A percentile compares a stretch with the other conserved stretches of the same genome.
Evolutionary conservation across 2,113 vertebrate genomes (phyloP).

Genomic region (Phalacrocorax pelagicus): DNA sequence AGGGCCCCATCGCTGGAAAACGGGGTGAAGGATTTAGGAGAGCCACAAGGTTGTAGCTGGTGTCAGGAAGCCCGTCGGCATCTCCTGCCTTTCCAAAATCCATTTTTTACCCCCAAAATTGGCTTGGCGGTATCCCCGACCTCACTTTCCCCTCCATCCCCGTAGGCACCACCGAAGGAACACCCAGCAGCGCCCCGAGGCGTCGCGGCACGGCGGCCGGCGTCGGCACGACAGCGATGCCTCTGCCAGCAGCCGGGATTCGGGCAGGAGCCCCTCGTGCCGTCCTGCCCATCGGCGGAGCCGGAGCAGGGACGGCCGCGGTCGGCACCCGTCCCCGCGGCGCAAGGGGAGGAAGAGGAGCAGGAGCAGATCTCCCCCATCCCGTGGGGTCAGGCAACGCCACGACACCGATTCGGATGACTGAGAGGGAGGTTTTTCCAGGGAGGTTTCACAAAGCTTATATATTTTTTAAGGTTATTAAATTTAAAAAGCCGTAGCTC

Average conservation of each 20-base stretch:
- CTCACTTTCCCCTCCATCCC: not conserved
- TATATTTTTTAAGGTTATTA: not conserved
- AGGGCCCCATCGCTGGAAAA: not conserved
- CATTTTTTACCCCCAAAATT: not conserved
- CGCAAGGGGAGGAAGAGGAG: conserved; percentile 9
- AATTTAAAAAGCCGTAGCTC: not conserved
- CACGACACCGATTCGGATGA: conserved; percentile 74
- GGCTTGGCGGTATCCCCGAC: rapidly evolving
- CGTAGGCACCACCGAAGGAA: conserved; percentile 69
- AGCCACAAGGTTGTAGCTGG: rapidly evolving
- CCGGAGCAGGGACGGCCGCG: not conserved
- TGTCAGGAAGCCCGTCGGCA: rapidly evolving
- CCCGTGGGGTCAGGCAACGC: conserved; percentile 68
- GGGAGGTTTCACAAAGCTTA: not conserved
- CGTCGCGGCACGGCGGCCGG: not conserved
- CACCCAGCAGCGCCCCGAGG: not conserved
- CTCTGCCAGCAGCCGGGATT: conserved; percentile 19
- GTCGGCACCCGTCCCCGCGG: conserved; percentile 44
- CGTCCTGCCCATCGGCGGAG: not conserved
- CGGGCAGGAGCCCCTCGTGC: conserved; percentile 41
- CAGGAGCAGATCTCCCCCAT: conserved; percentile 24
- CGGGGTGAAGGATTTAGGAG: rapidly evolving
- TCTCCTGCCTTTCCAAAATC: not conserved
- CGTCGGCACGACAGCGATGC: conserved; percentile 62
- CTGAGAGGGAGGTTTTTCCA: not conserved